Evolutionary conservation across 1,140 invertebrate species (phyloP).

Genomic region (Brachionus plicatilis): DNA sequence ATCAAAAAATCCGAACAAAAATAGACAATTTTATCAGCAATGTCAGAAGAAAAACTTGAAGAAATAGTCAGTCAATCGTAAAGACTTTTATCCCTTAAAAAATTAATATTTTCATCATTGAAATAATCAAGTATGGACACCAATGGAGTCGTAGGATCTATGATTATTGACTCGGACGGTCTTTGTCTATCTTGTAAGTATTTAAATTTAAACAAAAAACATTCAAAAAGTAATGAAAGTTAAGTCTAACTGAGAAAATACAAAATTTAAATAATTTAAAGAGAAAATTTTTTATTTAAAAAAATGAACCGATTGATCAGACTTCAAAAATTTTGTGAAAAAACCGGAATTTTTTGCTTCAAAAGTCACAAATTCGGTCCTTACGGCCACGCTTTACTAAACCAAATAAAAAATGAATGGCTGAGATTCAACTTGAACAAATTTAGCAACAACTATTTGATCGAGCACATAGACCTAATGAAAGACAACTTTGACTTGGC

Average conservation of each 20-base stretch:
- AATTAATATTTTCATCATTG: neutral
- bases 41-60: slow-evolving; percentile 24
- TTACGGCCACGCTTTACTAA: neutral
- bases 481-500: neutral
- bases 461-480: neutral
- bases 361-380: neutral
- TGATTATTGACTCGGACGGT: slow-evolving; percentile 30
- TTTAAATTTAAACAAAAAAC: neutral
- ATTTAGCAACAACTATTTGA: neutral
- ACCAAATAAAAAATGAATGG: slow-evolving; percentile 37
- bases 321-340: slow-evolving; percentile 15
- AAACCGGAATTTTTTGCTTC: neutral
- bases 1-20: neutral
- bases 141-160: slow-evolving; percentile 16
- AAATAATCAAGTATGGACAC: slow-evolving; percentile 3
- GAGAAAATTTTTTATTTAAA: neutral
- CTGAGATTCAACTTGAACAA: slow-evolving; percentile 16
- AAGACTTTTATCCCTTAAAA: neutral
- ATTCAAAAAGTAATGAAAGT: slow-evolving; percentile 13
- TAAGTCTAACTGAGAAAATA: neutral
- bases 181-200: slow-evolving; percentile 32
- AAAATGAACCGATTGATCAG: neutral
- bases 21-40: neutral
- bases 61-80: slow-evolving; percentile 29
- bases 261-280: neutral